A percentile compares a stretch with the other conserved stretches of the same genome.
Conservation (phyloP, 1,140 invertebrate genomes). For the Oncopeltus fasciatus region DNA sequence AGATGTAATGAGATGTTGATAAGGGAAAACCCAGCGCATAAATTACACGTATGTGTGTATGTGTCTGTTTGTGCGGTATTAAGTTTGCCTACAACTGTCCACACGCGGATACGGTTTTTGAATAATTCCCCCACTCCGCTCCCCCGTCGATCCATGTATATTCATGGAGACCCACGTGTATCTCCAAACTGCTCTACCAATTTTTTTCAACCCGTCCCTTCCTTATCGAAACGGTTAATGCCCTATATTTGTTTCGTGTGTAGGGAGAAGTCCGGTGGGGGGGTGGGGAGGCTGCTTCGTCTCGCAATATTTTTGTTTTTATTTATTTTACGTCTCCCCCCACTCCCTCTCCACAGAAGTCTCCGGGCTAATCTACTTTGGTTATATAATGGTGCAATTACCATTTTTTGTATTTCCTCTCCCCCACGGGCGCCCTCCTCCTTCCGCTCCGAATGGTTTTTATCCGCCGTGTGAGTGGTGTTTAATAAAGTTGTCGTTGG, state of each 20-base stretch:
- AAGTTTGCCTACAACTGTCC: constrained; percentile 9
- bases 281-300: neutral
- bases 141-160: neutral
- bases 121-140: neutral
- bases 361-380: constrained; percentile 1
- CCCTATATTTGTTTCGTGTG: constrained; percentile 6
- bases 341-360: neutral
- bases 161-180: neutral
- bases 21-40: neutral
- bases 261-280: neutral
- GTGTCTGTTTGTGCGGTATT: neutral
- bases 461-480: too few species aligned
- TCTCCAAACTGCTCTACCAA: neutral
- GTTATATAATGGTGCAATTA: constrained; percentile 4
- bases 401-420: neutral
- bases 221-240: constrained; percentile 8
- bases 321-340: neutral
- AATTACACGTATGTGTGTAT: too few species aligned
- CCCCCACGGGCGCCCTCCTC: too few species aligned
- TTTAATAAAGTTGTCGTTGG: neutral
- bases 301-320: neutral
- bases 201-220: constrained; percentile 3
- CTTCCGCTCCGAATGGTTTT: too few species aligned
- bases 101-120: neutral
- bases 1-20: constrained; percentile 5